Evolutionary conservation across 2,113 vertebrate species (phyloP).

Genomic region (Amblyopsis rosae): DNA sequence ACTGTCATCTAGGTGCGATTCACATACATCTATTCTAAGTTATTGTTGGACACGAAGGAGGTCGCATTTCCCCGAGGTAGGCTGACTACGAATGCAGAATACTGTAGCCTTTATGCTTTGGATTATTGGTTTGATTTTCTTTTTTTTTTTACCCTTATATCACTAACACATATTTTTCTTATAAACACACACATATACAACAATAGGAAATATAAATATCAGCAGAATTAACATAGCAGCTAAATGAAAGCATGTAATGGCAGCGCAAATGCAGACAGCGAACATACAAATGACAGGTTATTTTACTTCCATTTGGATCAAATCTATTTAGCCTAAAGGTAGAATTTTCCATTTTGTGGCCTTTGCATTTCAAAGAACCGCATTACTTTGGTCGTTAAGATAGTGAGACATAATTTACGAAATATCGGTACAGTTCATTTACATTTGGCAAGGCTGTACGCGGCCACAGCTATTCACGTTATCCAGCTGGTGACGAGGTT

Average conservation of each 20-base stretch:
- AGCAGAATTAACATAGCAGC: background rate
- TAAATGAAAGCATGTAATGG: background rate
- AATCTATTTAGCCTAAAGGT: background rate
- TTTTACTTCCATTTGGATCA: constrained; percentile 49
- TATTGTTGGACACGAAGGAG: constrained; percentile 1
- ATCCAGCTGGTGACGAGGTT: no score
- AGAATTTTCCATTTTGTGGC: background rate
- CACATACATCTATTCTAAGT: background rate
- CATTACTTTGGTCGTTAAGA: no score
- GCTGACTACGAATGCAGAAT: background rate
- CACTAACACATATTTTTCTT: no score
- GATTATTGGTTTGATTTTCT: background rate
- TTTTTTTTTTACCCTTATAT: background rate
- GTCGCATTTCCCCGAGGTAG: background rate
- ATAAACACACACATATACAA: no score
- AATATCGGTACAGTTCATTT: constrained; percentile 14
- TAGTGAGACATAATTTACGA: background rate
- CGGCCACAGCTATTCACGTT: background rate
- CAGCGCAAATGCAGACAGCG: constrained; percentile 23
- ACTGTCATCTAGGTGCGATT: constrained; percentile 37
- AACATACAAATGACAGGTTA: constrained; percentile 47
- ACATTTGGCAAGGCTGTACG: constrained; percentile 3
- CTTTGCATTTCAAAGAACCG: no score
- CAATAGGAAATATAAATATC: no score
- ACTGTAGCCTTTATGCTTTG: background rate